Base-by-base conservation (phyloP, 2,797 vertebrate genomes). In the Sciurus carolinensis region DNA sequence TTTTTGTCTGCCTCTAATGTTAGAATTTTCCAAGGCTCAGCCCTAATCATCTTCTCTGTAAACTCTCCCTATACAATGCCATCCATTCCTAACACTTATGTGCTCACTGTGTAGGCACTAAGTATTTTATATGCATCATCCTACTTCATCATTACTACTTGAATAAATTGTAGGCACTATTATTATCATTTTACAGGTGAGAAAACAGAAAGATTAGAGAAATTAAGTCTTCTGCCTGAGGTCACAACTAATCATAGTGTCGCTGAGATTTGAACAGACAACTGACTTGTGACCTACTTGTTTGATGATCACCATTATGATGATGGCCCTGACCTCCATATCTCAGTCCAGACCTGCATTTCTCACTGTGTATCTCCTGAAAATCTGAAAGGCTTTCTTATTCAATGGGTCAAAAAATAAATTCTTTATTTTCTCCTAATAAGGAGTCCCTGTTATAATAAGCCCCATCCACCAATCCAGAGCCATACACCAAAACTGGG, bases 101-200 rank as follows among this genome's bases (percentile, higher is more conserved):
- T 3, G 20, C 75, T 90, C 42, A 76, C 52, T 24, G n/a, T 64
- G 13, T 5, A 62, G 73, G 44, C 42, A 79, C n/a, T 7, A 90
- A 87, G 66, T 30, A 85, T 92, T 94, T 94, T 87, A 81, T 57
- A 50, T 33, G 13, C 80, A 77, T 79, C 11, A 18, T 69, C 9
- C 72, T 24, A 80, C 84, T 93, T 94, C 81, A 67, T 92, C 14
- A 81, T 36, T 30, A 72, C n/a, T 75, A 69, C 30, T 75, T 64
- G 52, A 44, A 72, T 66, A 93, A 71, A 84, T 67, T 47, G 18
- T 79, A 82, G 54, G 47, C 75, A 80, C 50, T 79, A 57, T 87
- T 71, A 91, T 66, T n/a, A 94, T 85, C 30, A 33, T 52, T 93
- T 97, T 84, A 90, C 7, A 62, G 69, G 57, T 71, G 86, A 92